Evolutionary conservation across 2,113 vertebrate species (phyloP), one percentile per base, ranked within the genome.

Genomic region (Macroglossus sobrinus): DNA sequence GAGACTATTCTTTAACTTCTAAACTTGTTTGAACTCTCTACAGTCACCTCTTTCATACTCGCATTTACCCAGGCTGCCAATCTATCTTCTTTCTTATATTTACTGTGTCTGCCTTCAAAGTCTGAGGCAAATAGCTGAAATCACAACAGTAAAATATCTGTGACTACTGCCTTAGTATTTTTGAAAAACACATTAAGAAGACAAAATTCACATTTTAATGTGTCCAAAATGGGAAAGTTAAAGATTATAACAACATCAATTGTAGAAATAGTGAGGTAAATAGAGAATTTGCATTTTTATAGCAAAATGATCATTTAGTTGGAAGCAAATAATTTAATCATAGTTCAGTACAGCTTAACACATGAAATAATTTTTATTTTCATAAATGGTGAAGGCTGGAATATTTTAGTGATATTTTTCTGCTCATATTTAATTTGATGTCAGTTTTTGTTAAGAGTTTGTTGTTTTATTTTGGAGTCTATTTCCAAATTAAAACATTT

Each of bases 141-240:
- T 28, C 35, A 13, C 10, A 40, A 28, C 63, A 79, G 38, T 69
- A 53, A 61, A 93, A 57, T 47, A 84, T n/a, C 72, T 91, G 35
- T 40, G 76, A 92, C 45, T 5, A 91, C 5, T 53, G 50, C 69
- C 30, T 16, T 15, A 69, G 30, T 35, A 61, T 71, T 91, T 92
- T 84, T 80, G 50, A 94, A 96, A 96, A 88, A 84, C 45, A 95
- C 19, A 93, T 75, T 84, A 88, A 80, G 82, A 33, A 89, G 69
- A 61, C 68, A 95, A 94, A 88, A 87, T 95, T 79, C 94, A 92
- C 74, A 95, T 82, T 84, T 85, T 81, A 96, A 93, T 18, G 84
- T 59, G 47, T 63, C 35, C 50, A 88, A 92, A 92, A 47, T 68
- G 72, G 38, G 24, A 47, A 96, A 38, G 38, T 61, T 88, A 84